phyloP scores from a whole-genome alignment of 2,797 vertebrate species.

The Hafferia zeledoni region DNA sequence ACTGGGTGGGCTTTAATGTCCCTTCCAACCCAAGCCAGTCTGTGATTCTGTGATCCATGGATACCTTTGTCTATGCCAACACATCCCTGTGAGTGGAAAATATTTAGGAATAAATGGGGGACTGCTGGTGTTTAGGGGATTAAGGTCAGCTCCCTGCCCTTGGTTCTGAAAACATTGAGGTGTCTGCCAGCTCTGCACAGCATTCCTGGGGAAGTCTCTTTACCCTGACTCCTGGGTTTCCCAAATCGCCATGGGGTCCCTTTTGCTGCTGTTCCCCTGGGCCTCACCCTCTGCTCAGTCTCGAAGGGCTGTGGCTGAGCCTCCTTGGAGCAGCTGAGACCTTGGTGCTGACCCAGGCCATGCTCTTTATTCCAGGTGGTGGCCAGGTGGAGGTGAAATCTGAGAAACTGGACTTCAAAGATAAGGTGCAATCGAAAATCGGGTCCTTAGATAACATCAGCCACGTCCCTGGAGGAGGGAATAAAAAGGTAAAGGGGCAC shows the following conservation, averaged over 20 bases:
- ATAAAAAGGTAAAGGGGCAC: conserved; percentile 82
- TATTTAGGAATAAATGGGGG: neutral
- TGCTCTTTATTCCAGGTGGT: conserved; percentile 80
- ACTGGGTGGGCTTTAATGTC: neutral
- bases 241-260: neutral
- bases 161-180: neutral
- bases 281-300: neutral
- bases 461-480: conserved; percentile 91
- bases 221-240: neutral
- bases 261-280: neutral
- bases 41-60: neutral
- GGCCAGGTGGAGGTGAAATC: conserved; percentile 94
- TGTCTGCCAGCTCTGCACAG: neutral
- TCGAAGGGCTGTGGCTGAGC: neutral
- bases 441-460: conserved; percentile 94
- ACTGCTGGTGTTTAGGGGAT: neutral
- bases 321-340: neutral
- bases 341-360: neutral
- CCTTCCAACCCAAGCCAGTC: too few relatives aligned
- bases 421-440: conserved; percentile 92
- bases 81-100: neutral
- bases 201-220: neutral
- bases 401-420: conserved; percentile 95
- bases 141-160: neutral
- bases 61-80: neutral